phyloP scores from a whole-genome alignment of 2,797 vertebrate genomes.

The Melanitta fusca region DNA sequence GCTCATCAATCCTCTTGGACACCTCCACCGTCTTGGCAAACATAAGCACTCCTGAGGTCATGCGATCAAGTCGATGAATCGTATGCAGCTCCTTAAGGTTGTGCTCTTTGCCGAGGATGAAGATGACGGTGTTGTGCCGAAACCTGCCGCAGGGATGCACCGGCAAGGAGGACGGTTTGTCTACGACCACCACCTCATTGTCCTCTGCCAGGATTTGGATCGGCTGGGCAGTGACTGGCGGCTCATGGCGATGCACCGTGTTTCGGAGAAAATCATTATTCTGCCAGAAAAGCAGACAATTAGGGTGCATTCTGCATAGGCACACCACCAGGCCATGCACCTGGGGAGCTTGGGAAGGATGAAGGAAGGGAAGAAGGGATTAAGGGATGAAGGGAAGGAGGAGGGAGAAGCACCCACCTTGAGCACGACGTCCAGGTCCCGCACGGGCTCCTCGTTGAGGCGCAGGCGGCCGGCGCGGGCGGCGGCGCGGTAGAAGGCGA shows the following conservation, averaged over 20 bases:
- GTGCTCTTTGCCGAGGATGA: slow-evolving; percentile 94
- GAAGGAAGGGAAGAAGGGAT: too few species aligned
- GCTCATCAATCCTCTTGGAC: slow-evolving; percentile 91
- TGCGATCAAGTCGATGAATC: slow-evolving; percentile 92
- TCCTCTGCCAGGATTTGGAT: slow-evolving; percentile 88
- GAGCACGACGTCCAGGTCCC: slow-evolving; percentile 87
- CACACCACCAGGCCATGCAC: accelerated
- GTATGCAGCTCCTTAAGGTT: slow-evolving; percentile 91
- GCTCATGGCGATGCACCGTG: slow-evolving; percentile 95
- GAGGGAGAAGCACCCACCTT: slow-evolving; percentile 79
- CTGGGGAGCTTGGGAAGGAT: accelerated
- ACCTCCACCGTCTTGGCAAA: slow-evolving; percentile 90
- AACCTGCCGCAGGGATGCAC: slow-evolving; percentile 98
- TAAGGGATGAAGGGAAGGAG: too few species aligned
- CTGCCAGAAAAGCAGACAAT: slow-evolving; percentile 67
- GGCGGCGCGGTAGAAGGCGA: slow-evolving; percentile 89
- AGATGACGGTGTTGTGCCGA: slow-evolving; percentile 97
- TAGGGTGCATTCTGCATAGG: accelerated
- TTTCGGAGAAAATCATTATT: slow-evolving; percentile 94
- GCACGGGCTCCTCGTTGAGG: slow-evolving; percentile 88
- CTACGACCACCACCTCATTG: slow-evolving; percentile 91
- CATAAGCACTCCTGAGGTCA: slow-evolving; percentile 95
- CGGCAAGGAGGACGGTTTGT: slow-evolving; percentile 95
- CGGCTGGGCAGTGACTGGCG: slow-evolving; percentile 87
- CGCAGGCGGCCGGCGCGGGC: slow-evolving; percentile 88